A percentile compares a stretch with the other conserved stretches of the same genome.
These are phyloP conservation scores for Epiperipatus broadwayi DNA, from an alignment of 2,888 invertebrate species.

Conservation along the genomic window DNA sequence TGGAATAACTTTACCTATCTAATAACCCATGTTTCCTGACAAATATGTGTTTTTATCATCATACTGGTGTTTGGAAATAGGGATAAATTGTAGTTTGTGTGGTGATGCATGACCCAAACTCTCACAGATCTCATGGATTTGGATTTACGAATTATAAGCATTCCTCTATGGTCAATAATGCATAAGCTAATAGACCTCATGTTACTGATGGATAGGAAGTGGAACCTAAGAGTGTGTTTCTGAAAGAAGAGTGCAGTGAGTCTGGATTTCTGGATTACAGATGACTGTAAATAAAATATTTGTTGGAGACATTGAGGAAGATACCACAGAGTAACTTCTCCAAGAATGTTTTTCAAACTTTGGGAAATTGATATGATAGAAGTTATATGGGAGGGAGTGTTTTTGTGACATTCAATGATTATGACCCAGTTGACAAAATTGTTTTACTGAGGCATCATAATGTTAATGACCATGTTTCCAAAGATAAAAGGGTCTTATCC, in stretches of 20 bases:
- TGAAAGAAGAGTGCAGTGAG: constrained; percentile 39
- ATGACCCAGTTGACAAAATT: constrained; percentile 89
- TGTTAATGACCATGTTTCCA: constrained; percentile 60
- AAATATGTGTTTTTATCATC: no score
- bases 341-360: constrained; percentile 34
- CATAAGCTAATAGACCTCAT: constrained; percentile 61
- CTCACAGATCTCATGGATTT: constrained; percentile 85
- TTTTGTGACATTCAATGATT: constrained; percentile 90
- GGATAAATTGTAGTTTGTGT: constrained; percentile 90
- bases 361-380: constrained; percentile 61
- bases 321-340: constrained; percentile 71
- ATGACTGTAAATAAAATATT: constrained; percentile 86
- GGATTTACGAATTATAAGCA: constrained; percentile 91
- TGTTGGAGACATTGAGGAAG: constrained; percentile 80
- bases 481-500: constrained; percentile 78
- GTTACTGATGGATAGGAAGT: constrained; percentile 82
- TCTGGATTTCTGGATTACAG: constrained; percentile 75
- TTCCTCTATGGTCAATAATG: constrained; percentile 85
- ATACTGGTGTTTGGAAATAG: constrained; percentile 92
- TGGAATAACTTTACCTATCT: no score
- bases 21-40: no score
- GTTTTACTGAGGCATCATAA: constrained; percentile 58
- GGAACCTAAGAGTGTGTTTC: constrained; percentile 91
- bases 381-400: constrained; percentile 78
- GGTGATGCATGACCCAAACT: constrained; percentile 88